phyloP scores from a whole-genome alignment of 2,888 invertebrate genomes.

The Stegana nigrithorax region DNA sequence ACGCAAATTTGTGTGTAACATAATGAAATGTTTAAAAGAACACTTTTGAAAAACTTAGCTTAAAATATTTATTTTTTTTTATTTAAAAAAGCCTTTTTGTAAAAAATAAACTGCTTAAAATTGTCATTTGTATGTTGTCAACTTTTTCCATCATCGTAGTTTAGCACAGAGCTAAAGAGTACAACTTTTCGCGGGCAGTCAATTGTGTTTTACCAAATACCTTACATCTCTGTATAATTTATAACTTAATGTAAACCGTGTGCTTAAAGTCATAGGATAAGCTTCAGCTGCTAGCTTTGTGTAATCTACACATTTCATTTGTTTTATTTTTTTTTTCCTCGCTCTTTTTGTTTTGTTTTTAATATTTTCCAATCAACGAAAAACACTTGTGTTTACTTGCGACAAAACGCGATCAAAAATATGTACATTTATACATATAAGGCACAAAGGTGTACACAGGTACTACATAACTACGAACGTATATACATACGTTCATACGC shows the following conservation, averaged over 20 bases:
- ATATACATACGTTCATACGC: constrained; percentile 12
- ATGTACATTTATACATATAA: constrained; percentile 14
- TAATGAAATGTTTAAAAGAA: neutral
- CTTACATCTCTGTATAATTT: neutral
- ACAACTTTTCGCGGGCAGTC: neutral
- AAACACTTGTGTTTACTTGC: constrained; percentile 59
- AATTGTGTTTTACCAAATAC: neutral
- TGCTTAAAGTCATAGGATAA: no score
- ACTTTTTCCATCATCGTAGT: no score
- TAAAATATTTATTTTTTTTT: no score
- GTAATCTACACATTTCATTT: neutral
- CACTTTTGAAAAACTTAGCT: neutral
- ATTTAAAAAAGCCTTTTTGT: neutral
- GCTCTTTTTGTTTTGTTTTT: constrained; percentile 11
- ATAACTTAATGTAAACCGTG: no score
- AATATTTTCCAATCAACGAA: constrained; percentile 50
- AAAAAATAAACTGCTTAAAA: neutral
- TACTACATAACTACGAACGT: constrained; percentile 16
- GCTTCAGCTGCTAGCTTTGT: neutral
- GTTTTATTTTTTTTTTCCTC: constrained; percentile 35
- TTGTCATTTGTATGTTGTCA: neutral
- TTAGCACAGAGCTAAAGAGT: no score
- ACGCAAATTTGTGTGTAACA: neutral
- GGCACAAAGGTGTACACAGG: neutral
- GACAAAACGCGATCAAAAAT: constrained; percentile 35